A percentile compares a stretch with the other conserved stretches of the same genome.
These are phyloP conservation scores for Struthio camelus DNA, from an alignment of 2,113 vertebrate species.

Conservation along the genomic window DNA sequence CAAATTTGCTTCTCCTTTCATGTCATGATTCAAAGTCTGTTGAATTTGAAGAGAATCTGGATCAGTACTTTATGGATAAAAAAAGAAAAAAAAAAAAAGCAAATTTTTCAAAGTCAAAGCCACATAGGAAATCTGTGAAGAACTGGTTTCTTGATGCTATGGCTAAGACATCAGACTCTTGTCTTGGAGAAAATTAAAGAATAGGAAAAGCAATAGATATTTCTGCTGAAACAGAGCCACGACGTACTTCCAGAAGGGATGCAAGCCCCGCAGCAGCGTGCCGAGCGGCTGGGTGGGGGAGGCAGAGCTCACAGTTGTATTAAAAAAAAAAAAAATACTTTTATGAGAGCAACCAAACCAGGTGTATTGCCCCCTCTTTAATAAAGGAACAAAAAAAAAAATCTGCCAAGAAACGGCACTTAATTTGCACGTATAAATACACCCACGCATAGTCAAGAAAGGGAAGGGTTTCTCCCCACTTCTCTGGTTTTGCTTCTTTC, in stretches of 20 bases:
- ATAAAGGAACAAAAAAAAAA: neutral
- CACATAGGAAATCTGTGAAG: neutral
- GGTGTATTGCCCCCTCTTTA: neutral
- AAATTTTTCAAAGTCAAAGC: neutral
- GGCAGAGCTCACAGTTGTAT: neutral
- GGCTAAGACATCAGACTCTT: neutral
- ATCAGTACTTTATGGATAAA: neutral
- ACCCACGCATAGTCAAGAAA: neutral
- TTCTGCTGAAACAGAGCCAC: neutral
- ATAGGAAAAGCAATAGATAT: neutral
- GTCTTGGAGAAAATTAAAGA: neutral
- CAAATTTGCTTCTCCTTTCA: neutral
- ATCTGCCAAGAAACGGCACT: neutral
- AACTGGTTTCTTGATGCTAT: neutral
- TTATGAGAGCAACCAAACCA: neutral
- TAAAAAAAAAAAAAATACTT: neutral
- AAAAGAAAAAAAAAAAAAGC: neutral
- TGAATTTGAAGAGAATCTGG: neutral
- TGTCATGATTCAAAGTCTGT: neutral
- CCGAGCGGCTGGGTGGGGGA: neutral
- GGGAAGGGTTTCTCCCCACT: neutral
- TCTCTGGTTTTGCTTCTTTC: neutral
- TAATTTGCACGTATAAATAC: neutral
- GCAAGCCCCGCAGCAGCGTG: accelerated
- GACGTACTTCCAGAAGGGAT: neutral